These are phyloP conservation scores for Azemiops feae DNA, from an alignment of 2,113 vertebrate species.

Conservation along the genomic window DNA sequence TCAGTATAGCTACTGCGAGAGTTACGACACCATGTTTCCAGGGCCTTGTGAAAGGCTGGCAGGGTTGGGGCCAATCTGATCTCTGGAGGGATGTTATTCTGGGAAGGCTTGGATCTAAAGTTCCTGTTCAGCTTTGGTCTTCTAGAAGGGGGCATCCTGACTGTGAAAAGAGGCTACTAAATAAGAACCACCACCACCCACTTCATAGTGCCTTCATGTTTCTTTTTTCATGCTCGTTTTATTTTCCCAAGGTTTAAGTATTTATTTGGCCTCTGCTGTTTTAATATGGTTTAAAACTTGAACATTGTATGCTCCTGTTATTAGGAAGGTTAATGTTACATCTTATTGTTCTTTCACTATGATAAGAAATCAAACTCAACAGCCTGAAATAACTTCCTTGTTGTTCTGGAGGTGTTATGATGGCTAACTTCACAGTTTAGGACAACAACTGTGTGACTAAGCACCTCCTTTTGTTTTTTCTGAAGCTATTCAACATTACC, in stretches of 20 bases:
- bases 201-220: neutral
- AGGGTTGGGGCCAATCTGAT: neutral
- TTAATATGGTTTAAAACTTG: neutral
- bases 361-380: neutral
- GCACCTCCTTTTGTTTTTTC: neutral
- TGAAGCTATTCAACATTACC: neutral
- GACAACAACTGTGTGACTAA: neutral
- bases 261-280: neutral
- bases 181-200: neutral
- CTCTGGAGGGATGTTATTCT: neutral
- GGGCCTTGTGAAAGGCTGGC: neutral
- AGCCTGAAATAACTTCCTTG: neutral
- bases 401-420: neutral
- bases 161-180: neutral
- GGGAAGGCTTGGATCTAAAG: neutral
- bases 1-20: neutral
- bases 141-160: neutral
- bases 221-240: neutral
- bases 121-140: neutral
- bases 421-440: neutral
- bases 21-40: neutral
- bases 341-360: neutral
- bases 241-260: neutral
- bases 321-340: neutral
- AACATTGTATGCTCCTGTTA: neutral